Evolutionary conservation across 2,888 invertebrate species (phyloP).

Genomic region (Hoplodrina ambigua): DNA sequence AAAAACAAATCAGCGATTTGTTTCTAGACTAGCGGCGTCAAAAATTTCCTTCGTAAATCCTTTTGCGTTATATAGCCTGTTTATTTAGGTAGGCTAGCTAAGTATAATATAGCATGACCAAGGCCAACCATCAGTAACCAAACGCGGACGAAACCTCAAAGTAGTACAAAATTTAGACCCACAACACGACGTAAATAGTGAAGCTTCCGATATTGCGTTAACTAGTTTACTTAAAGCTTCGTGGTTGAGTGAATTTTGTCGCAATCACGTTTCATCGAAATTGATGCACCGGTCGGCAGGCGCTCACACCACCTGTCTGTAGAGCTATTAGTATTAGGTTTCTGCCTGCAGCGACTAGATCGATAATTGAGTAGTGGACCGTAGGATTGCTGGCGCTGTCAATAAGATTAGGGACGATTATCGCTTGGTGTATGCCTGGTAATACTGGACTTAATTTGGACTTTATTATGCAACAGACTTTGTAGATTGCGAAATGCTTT

Average conservation of each 20-base stretch:
- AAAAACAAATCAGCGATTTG: no score
- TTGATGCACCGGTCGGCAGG: constrained; percentile 4
- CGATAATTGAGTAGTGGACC: constrained; percentile 33
- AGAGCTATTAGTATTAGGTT: constrained; percentile 18
- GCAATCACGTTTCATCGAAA: constrained; percentile 12
- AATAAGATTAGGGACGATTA: constrained; percentile 12
- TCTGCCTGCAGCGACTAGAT: constrained; percentile 2
- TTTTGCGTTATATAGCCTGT: no score
- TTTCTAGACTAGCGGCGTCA: no score
- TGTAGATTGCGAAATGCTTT: no score
- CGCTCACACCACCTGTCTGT: neutral
- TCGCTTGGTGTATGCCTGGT: neutral
- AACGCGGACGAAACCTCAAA: no score
- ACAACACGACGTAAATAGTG: neutral
- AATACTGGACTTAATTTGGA: neutral
- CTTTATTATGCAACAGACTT: no score
- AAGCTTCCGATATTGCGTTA: neutral
- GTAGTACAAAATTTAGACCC: neutral
- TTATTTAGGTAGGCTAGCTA: no score
- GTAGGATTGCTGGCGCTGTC: neutral
- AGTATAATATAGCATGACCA: no score
- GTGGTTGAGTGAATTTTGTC: constrained; percentile 6
- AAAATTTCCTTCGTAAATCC: no score
- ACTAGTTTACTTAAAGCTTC: constrained; percentile 8
- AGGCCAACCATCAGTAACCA: no score